Base-by-base conservation (phyloP, 2,797 vertebrate genomes). In the Poecilia wingei region DNA sequence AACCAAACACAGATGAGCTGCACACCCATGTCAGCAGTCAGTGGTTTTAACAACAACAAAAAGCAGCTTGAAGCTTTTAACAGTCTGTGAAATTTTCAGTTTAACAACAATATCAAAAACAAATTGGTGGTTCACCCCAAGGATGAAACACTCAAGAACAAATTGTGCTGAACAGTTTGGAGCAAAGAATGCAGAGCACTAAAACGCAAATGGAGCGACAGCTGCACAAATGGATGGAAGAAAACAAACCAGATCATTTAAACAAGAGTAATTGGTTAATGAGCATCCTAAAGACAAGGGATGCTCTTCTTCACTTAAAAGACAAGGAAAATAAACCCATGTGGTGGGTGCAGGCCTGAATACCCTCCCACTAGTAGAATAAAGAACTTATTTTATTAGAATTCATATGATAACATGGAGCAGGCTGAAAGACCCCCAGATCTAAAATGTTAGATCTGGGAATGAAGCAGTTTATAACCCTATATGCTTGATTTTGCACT, bases 1-100 rank as follows among this genome's bases (percentile, higher is more conserved):
- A 75, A 79, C 61, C 33, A 36, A 18, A 64, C 80, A 79, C 12
- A 51, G 76, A 77, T 80, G 76, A 75, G 55, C 39, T 76, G n/a
- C 61, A 59, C 79, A 1, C 13, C 57, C 59, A 64, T 33, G 14
- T 5, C 6, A 14, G 28, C 31, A 7, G 59, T 36, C 59, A 36
- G 16, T 8, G 59, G 59, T 31, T 18, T 64, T 18, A 18, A 33
- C 28, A 14, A 55, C 12, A 47, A 47, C 5, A 25, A 18, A 61
- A 61, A 33, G 33, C 59, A 61, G 28, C 59, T 18, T 61, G 14
- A 61, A 61, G 12, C 31, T 33, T 31, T 64, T 33, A 25, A 41
- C 22, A 68, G 22, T 41, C 36, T 22, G 20, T 33, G 1, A 6
- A 68, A 22, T 68, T 12, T 68, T 68, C 20, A 22, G 22, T 39